phyloP scores from a whole-genome alignment of 1,140 invertebrate species.

The Pachypeltis micranthus region DNA sequence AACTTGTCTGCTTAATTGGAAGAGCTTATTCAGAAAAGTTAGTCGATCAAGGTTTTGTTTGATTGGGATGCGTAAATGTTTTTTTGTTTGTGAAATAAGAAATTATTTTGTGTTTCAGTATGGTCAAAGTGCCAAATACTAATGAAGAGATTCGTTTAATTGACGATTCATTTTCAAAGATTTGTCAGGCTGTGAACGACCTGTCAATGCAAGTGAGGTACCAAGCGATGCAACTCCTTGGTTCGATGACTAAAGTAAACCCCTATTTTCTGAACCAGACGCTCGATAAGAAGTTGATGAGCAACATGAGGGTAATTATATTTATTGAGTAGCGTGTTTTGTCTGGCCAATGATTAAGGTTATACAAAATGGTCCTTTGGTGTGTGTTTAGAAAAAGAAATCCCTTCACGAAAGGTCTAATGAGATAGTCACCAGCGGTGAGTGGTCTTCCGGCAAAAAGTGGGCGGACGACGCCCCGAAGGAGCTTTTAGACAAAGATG shows the following conservation, averaged over 20 bases:
- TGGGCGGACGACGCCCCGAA: conserved; percentile 82
- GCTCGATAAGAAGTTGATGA: conserved; percentile 97
- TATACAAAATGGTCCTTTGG: not conserved
- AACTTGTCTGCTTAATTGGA: conserved; percentile 73
- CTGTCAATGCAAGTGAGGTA: conserved; percentile 74
- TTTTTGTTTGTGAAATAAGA: too few species aligned
- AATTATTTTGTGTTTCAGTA: conserved; percentile 36
- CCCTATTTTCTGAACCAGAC: conserved; percentile 83
- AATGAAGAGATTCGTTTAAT: conserved; percentile 71
- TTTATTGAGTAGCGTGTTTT: too few species aligned
- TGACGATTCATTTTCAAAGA: conserved; percentile 93
- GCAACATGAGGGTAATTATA: conserved; percentile 73
- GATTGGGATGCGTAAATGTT: not conserved
- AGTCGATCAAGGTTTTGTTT: conserved; percentile 26
- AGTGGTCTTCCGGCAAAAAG: conserved; percentile 83
- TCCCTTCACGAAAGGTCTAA: conserved; percentile 75
- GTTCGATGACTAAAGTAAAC: conserved; percentile 76
- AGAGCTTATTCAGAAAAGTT: conserved; percentile 79
- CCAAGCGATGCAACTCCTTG: conserved; percentile 66
- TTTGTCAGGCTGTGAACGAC: conserved; percentile 88
- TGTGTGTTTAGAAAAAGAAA: conserved; percentile 38
- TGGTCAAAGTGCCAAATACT: conserved; percentile 50
- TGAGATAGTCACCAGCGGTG: conserved; percentile 65
- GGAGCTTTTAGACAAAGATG: conserved; percentile 61
- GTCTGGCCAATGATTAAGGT: too few species aligned